Conservation (phyloP, 1,140 invertebrate genomes). For the Adelges cooleyi region DNA sequence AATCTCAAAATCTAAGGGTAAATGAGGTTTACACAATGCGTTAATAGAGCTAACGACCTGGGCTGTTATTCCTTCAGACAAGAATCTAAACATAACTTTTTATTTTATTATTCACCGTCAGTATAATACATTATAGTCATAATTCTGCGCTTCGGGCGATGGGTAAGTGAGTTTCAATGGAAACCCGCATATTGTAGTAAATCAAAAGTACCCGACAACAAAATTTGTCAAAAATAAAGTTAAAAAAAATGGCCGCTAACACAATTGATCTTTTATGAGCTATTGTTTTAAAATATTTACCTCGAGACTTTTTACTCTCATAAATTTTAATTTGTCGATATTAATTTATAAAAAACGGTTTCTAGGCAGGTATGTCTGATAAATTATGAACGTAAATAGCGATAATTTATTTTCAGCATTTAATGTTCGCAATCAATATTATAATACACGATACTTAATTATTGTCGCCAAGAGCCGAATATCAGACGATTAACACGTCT, state of each 20-base stretch:
- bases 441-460: no score
- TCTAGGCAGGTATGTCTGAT: no score
- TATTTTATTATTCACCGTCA: constrained; percentile 3
- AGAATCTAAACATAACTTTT: constrained; percentile 21
- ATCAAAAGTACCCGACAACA: constrained; percentile 9
- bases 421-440: no score
- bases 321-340: neutral
- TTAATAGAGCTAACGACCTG: constrained; percentile 7
- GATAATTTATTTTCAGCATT: no score
- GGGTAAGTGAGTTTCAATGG: neutral
- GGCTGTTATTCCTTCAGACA: constrained; percentile 12
- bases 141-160: constrained; percentile 1
- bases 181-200: constrained; percentile 2
- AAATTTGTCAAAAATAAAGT: constrained; percentile 17
- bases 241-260: neutral
- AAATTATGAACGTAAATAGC: no score
- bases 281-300: neutral
- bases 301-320: neutral
- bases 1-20: no score
- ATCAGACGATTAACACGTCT: no score
- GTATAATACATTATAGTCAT: constrained; percentile 20
- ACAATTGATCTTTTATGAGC: neutral
- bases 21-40: no score
- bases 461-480: neutral
- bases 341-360: neutral